phyloP scores from a whole-genome alignment of 2,113 vertebrate genomes.

The Alethe diademata region DNA sequence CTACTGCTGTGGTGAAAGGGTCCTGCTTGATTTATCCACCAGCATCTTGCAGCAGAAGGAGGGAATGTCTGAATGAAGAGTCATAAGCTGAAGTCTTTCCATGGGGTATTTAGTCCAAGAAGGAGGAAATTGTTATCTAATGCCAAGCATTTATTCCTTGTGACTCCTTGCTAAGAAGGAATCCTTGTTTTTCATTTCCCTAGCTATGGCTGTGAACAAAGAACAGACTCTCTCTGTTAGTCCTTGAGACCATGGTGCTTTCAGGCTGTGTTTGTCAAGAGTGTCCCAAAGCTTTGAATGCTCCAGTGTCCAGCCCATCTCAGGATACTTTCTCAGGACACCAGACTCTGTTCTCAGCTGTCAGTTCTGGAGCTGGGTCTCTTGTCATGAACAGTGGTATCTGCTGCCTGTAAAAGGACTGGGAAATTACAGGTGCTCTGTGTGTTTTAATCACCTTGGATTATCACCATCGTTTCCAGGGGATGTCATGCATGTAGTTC shows the following conservation, averaged over 20 bases:
- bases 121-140: neutral
- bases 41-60: neutral
- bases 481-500: neutral
- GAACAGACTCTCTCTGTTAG: neutral
- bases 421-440: neutral
- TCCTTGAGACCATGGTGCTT: neutral
- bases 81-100: neutral
- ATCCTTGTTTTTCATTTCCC: neutral
- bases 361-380: neutral
- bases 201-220: neutral
- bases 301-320: neutral
- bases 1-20: neutral
- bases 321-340: neutral
- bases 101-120: neutral
- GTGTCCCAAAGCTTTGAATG: neutral
- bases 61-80: neutral
- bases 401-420: neutral
- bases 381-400: neutral
- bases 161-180: neutral
- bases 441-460: neutral
- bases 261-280: neutral
- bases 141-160: neutral
- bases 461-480: neutral
- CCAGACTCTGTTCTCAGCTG: neutral
- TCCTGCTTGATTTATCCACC: neutral